A percentile compares a stretch with the other conserved stretches of the same genome.
Conservation (phyloP, 2,797 vertebrate species). For the Danio aesculapii region DNA sequence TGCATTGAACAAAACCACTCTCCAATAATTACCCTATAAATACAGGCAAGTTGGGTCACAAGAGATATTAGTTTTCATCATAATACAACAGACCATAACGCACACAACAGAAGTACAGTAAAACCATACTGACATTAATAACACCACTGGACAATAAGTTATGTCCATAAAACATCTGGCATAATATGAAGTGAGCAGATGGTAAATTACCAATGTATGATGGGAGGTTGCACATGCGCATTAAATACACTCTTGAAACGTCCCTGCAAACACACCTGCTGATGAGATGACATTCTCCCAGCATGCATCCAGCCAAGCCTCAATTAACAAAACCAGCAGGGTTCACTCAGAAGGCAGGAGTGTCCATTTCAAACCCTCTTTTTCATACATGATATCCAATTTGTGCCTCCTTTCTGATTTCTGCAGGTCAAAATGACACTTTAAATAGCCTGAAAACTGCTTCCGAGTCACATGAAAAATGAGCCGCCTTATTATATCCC, state of each 20-base stretch:
- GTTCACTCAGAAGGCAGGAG: constrained; percentile 7
- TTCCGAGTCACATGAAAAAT: constrained; percentile 2
- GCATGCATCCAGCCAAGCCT: constrained; percentile 21
- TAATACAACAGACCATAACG: too few relatives aligned
- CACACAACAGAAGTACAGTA: too few relatives aligned
- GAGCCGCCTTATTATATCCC: neutral
- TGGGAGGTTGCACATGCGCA: too few relatives aligned
- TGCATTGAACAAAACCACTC: neutral
- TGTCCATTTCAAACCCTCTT: constrained; percentile 12
- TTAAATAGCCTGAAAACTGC: constrained; percentile 9
- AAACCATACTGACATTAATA: too few relatives aligned
- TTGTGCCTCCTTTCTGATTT: constrained; percentile 5
- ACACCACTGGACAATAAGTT: too few relatives aligned
- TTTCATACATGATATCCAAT: neutral
- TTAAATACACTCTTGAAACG: neutral
- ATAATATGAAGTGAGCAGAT: too few relatives aligned
- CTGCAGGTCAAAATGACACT: neutral
- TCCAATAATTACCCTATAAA: neutral
- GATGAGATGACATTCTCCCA: constrained; percentile 15
- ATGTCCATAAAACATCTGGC: too few relatives aligned
- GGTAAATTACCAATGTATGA: neutral
- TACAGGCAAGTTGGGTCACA: neutral
- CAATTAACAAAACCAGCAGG: constrained; percentile 23
- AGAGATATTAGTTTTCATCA: too few relatives aligned
- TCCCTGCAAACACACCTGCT: constrained; percentile 24